These are phyloP conservation scores for Polypedilum vanderplanki DNA, from an alignment of 1,140 invertebrate genomes.

Conservation along the genomic window DNA sequence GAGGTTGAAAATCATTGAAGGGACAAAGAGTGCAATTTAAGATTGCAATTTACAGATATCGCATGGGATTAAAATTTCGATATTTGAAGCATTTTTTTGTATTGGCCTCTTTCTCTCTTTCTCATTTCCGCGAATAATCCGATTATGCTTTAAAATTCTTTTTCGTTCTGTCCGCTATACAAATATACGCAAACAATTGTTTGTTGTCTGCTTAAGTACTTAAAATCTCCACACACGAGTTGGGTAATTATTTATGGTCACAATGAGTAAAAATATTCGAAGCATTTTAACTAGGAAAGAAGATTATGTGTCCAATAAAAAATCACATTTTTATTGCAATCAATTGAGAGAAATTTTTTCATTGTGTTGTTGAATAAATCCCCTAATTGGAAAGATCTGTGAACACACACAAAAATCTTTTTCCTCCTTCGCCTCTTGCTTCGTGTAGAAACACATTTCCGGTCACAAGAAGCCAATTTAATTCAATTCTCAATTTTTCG, in stretches of 20 bases:
- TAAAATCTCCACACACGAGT: slow-evolving; percentile 18
- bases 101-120: background rate
- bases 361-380: background rate
- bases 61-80: slow-evolving; percentile 10
- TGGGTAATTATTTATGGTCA: slow-evolving; percentile 28
- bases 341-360: background rate
- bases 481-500: background rate
- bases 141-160: slow-evolving; percentile 17
- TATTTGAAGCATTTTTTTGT: background rate
- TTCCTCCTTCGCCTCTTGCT: background rate
- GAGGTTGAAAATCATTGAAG: background rate
- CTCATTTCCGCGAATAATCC: slow-evolving; percentile 23
- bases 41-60: slow-evolving; percentile 17
- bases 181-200: background rate
- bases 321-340: slow-evolving; percentile 3
- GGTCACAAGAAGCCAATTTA: background rate
- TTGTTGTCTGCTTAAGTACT: background rate
- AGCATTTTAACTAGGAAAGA: background rate
- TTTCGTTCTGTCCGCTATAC: background rate
- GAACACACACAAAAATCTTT: background rate
- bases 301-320: background rate
- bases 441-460: background rate
- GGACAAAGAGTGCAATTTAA: slow-evolving; percentile 2
- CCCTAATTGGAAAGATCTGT: slow-evolving; percentile 14
- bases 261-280: background rate